phyloP scores from a whole-genome alignment of 2,113 vertebrate species.

The Cyanoliseus patagonus region DNA sequence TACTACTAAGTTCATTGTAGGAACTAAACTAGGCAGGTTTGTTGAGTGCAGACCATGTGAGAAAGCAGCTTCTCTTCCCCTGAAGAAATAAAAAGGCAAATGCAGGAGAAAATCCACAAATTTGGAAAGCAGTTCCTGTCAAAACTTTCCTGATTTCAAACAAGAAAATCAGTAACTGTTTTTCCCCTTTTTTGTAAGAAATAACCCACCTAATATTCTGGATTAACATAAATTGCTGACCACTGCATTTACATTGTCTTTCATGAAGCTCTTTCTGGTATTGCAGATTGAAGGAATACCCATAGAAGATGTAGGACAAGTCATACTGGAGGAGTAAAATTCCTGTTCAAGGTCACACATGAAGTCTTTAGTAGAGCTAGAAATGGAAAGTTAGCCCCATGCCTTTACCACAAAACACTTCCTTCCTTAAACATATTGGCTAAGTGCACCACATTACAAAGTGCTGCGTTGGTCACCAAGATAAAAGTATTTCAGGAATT shows the following conservation, averaged over 20 bases:
- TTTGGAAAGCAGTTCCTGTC: neutral
- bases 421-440: neutral
- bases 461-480: neutral
- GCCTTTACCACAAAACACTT: neutral
- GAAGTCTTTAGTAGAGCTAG: neutral
- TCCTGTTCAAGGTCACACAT: neutral
- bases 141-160: neutral
- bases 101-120: neutral
- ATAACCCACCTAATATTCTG: neutral
- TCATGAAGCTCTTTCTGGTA: slow-evolving; percentile 25
- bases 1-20: neutral
- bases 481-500: neutral
- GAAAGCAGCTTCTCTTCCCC: neutral
- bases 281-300: neutral
- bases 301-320: neutral
- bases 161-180: neutral
- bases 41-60: neutral
- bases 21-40: neutral
- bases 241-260: neutral
- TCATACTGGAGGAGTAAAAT: neutral
- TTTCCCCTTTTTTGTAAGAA: neutral
- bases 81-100: neutral
- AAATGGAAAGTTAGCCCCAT: neutral
- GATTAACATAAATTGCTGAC: neutral
- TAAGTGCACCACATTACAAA: neutral